phyloP scores from a whole-genome alignment of 2,113 vertebrate genomes.

The Pelecanus crispus region DNA sequence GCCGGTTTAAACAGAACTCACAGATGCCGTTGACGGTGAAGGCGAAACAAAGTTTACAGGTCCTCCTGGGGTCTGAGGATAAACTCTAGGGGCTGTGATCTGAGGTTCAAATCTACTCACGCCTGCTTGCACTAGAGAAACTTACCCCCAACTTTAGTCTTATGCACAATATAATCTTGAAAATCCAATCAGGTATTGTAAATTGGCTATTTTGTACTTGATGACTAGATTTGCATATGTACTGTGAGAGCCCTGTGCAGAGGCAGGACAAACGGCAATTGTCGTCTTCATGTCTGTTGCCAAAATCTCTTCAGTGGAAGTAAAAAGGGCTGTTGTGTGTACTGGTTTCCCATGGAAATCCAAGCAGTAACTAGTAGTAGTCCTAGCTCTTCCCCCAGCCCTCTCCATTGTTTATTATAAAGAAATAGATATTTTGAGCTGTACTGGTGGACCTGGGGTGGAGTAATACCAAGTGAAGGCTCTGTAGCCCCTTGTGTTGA shows the following conservation, averaged over 20 bases:
- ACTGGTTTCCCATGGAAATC: slow-evolving; percentile 57
- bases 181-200: slow-evolving; percentile 54
- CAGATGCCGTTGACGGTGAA: not conserved
- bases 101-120: not conserved
- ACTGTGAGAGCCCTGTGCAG: slow-evolving; percentile 45
- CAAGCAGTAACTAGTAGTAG: slow-evolving; percentile 53
- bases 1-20: not conserved
- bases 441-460: not conserved
- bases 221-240: slow-evolving; percentile 47
- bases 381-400: slow-evolving; percentile 31
- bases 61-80: slow-evolving; percentile 6
- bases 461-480: not conserved
- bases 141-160: slow-evolving; percentile 33
- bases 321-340: slow-evolving; percentile 58
- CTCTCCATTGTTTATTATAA: not conserved
- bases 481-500: not conserved
- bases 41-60: slow-evolving; percentile 4
- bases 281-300: slow-evolving; percentile 38
- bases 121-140: slow-evolving; percentile 44
- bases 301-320: slow-evolving; percentile 45
- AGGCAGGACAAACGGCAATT: slow-evolving; percentile 43
- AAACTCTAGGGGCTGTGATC: slow-evolving; percentile 3
- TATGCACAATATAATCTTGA: slow-evolving; percentile 60
- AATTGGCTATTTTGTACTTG: slow-evolving; percentile 58
- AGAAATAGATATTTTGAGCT: slow-evolving; percentile 12